phyloP scores from a whole-genome alignment of 2,113 vertebrate species.

The Chitala chitala region DNA sequence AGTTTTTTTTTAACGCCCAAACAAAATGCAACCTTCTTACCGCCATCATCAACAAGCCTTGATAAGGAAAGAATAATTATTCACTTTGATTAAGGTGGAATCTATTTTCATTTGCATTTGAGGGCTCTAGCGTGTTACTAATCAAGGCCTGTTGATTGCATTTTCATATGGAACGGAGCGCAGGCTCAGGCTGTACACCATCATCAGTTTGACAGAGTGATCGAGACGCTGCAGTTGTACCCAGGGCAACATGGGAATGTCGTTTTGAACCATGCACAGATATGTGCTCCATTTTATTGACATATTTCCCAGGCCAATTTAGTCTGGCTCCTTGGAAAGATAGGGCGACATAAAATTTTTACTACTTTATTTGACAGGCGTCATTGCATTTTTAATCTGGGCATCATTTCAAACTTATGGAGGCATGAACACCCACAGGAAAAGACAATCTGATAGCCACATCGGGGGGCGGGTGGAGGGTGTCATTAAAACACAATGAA shows the following conservation, averaged over 20 bases:
- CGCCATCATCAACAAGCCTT: conserved; percentile 36
- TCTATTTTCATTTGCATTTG: conserved; percentile 41
- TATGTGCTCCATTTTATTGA: too few relatives aligned
- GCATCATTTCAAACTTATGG: too few relatives aligned
- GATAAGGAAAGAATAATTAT: conserved; percentile 40
- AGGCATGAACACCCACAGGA: neutral
- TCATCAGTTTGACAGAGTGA: too few relatives aligned
- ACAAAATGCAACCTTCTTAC: conserved; percentile 10
- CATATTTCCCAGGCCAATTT: too few relatives aligned
- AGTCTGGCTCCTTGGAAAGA: neutral
- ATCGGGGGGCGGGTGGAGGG: neutral
- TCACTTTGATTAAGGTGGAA: conserved; percentile 41
- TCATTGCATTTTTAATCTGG: too few relatives aligned
- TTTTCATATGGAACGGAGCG: conserved; percentile 31
- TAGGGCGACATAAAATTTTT: neutral
- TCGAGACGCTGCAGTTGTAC: neutral
- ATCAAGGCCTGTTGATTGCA: conserved; percentile 29
- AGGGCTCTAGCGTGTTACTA: conserved; percentile 23
- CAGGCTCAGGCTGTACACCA: neutral
- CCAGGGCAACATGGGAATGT: too few relatives aligned
- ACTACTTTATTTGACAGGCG: neutral
- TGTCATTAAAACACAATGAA: neutral
- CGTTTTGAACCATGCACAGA: too few relatives aligned
- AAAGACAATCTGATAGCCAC: neutral
- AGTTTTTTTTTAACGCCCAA: conserved; percentile 7